Conservation (phyloP, 2,113 vertebrate species). For the Ceratotherium simum region DNA sequence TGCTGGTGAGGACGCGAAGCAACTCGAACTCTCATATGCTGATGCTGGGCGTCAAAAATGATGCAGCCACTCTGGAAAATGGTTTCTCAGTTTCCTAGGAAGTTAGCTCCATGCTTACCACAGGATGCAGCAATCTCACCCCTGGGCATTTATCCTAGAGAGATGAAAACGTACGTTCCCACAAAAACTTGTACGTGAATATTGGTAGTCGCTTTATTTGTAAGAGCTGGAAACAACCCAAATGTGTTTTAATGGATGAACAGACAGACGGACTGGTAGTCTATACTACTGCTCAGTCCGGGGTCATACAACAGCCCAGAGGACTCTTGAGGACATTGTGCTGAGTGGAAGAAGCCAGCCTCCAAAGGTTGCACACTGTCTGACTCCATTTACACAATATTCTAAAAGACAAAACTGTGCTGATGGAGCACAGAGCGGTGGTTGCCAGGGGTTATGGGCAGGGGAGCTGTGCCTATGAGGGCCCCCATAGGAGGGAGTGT, state of each 20-base stretch:
- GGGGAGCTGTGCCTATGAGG: neutral
- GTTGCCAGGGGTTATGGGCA: neutral
- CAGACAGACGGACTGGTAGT: accelerated
- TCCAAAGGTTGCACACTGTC: neutral
- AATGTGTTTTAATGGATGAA: no score
- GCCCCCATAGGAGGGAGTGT: neutral
- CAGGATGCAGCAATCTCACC: accelerated
- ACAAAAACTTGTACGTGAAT: neutral
- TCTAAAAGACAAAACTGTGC: neutral
- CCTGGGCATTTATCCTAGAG: neutral
- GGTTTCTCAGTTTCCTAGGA: accelerated
- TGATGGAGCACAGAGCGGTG: neutral
- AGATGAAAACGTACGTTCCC: neutral
- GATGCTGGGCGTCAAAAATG: neutral
- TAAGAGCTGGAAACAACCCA: neutral
- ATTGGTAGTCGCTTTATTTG: accelerated
- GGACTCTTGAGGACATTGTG: neutral
- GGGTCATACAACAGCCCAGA: neutral
- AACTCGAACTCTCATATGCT: accelerated
- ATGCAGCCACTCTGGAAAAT: accelerated
- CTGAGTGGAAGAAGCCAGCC: neutral
- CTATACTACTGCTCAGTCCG: accelerated
- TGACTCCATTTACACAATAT: neutral
- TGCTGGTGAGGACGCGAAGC: accelerated
- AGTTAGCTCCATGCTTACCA: neutral